phyloP scores from a whole-genome alignment of 2,888 invertebrate species.

The Anticlea derivata region DNA sequence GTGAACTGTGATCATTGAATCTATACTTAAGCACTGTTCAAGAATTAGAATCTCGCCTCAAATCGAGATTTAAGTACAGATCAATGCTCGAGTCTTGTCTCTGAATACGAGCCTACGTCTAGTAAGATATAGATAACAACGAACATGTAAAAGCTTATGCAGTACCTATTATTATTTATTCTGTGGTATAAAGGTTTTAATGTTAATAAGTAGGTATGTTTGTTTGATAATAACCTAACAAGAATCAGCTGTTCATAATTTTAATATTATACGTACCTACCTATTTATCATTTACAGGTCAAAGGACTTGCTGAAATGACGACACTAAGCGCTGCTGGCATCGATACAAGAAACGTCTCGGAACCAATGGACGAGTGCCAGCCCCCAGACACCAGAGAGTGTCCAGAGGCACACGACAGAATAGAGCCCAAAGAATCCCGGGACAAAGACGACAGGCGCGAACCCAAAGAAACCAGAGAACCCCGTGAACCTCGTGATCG shows the following conservation, averaged over 20 bases:
- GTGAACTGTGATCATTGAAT: too few relatives aligned
- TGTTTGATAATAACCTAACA: slow-evolving; percentile 1
- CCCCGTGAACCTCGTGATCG: slow-evolving; percentile 61
- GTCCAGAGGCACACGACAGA: slow-evolving; percentile 63
- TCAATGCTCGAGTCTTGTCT: too few relatives aligned
- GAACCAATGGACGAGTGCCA: slow-evolving; percentile 80
- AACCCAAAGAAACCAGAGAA: slow-evolving; percentile 65
- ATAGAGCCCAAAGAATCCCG: slow-evolving; percentile 62
- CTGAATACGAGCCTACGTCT: too few relatives aligned
- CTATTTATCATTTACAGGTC: slow-evolving; percentile 73
- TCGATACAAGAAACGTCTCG: slow-evolving; percentile 75
- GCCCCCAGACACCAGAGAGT: slow-evolving; percentile 64
- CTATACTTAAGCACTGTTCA: too few relatives aligned
- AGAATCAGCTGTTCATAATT: neutral
- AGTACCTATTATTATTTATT: too few relatives aligned
- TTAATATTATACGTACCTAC: neutral
- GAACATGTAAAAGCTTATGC: too few relatives aligned
- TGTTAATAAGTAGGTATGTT: too few relatives aligned
- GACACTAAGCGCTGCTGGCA: slow-evolving; percentile 88
- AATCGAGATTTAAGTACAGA: too few relatives aligned
- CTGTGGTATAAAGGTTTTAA: too few relatives aligned
- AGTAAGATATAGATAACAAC: too few relatives aligned
- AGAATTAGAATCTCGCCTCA: too few relatives aligned
- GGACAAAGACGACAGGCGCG: slow-evolving; percentile 70
- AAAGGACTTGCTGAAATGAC: slow-evolving; percentile 97